These are phyloP conservation scores for Myotis planiceps DNA, from an alignment of 2,797 vertebrate genomes.

Conservation along the genomic window DNA sequence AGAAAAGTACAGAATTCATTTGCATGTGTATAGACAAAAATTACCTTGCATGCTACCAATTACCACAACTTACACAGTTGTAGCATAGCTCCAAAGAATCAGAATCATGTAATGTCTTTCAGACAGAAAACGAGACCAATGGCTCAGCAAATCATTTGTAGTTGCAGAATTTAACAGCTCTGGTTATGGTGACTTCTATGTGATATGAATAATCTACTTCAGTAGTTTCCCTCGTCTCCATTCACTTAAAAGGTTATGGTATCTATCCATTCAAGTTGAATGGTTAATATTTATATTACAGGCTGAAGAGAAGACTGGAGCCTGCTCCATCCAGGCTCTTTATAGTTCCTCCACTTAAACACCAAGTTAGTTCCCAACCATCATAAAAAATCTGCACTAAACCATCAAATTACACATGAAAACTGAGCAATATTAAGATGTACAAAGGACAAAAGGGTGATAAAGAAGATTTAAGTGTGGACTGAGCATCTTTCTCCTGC, in stretches of 20 bases:
- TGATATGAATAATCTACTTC: background rate
- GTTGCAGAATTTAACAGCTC: background rate
- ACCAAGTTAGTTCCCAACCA: background rate
- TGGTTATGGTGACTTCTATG: background rate
- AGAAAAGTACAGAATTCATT: background rate
- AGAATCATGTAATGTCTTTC: background rate
- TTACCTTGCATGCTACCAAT: background rate
- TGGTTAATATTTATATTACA: background rate
- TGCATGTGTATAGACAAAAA: background rate
- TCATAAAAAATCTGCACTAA: background rate
- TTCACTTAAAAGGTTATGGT: background rate
- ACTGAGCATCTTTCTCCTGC: background rate
- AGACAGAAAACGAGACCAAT: background rate
- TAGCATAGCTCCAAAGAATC: background rate
- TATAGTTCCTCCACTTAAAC: background rate
- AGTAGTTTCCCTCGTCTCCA: background rate
- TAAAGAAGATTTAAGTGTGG: background rate
- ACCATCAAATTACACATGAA: background rate
- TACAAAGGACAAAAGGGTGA: background rate
- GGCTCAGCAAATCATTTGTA: background rate
- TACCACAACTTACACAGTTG: background rate
- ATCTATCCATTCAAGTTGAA: background rate
- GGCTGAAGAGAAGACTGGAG: background rate
- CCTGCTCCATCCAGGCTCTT: background rate
- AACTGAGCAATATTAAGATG: background rate